These are phyloP conservation scores for Dysmachus trigonus DNA, from an alignment of 2,888 invertebrate species.

Conservation along the genomic window DNA sequence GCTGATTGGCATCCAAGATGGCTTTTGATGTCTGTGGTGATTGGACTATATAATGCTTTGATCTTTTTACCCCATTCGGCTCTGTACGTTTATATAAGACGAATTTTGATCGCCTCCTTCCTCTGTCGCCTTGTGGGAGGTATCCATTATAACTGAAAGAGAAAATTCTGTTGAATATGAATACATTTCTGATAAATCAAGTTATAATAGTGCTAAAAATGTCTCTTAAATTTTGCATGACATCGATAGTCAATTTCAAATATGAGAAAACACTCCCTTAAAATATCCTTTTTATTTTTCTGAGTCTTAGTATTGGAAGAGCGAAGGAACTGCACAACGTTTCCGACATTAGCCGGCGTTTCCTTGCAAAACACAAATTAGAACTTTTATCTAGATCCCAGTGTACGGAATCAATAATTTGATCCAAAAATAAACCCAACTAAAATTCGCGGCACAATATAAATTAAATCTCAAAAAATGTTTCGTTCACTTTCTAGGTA, in stretches of 20 bases:
- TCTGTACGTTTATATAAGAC: conserved; percentile 83
- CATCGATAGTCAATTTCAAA: too few relatives aligned
- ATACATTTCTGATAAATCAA: neutral
- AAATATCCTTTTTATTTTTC: neutral
- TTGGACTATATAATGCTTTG: conserved; percentile 94
- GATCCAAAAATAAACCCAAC: too few relatives aligned
- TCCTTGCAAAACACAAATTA: neutral
- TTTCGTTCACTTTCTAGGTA: too few relatives aligned
- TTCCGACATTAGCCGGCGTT: neutral
- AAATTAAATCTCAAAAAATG: too few relatives aligned
- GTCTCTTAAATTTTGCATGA: too few relatives aligned
- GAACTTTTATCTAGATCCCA: neutral
- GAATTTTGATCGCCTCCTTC: conserved; percentile 93
- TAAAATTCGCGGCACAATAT: too few relatives aligned
- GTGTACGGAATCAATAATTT: too few relatives aligned
- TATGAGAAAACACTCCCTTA: neutral
- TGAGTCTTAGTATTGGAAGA: neutral
- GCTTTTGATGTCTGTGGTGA: conserved; percentile 95
- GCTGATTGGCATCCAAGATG: conserved; percentile 91
- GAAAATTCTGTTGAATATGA: conserved; percentile 31
- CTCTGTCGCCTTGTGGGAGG: conserved; percentile 91
- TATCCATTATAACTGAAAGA: conserved; percentile 89
- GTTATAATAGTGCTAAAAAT: too few relatives aligned
- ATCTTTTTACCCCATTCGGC: conserved; percentile 92
- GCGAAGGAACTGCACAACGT: neutral